A percentile compares a stretch with the other conserved stretches of the same genome.
phyloP scores from a whole-genome alignment of 1,140 invertebrate genomes.

The Leptinotarsa undecemlineata region DNA sequence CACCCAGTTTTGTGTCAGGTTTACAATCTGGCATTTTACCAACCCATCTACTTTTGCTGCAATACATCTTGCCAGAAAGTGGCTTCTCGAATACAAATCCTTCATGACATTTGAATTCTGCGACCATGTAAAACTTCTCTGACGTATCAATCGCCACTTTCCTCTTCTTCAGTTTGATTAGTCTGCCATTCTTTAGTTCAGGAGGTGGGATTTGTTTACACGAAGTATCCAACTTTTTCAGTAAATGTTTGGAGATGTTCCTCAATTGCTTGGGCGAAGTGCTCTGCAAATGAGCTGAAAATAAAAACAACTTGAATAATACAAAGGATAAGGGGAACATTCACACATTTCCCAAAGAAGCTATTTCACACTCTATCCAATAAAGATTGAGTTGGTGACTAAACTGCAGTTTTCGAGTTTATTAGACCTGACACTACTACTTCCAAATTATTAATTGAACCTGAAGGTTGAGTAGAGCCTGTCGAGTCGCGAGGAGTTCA shows the following conservation, averaged over 20 bases:
- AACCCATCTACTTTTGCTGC: slow-evolving; percentile 31
- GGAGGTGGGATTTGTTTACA: slow-evolving; percentile 21
- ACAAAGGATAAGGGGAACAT: too few relatives aligned
- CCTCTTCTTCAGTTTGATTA: slow-evolving; percentile 27
- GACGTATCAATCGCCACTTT: neutral
- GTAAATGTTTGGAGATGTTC: slow-evolving; percentile 9
- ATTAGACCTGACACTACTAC: too few relatives aligned
- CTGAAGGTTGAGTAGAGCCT: too few relatives aligned
- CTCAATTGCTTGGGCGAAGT: neutral
- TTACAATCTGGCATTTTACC: slow-evolving; percentile 26
- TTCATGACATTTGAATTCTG: slow-evolving; percentile 26
- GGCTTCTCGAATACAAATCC: slow-evolving; percentile 7
- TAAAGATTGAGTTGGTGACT: too few relatives aligned
- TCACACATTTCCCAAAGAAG: too few relatives aligned
- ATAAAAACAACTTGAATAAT: neutral
- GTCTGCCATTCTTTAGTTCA: slow-evolving; percentile 24
- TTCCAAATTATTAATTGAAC: too few relatives aligned
- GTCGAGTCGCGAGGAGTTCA: too few relatives aligned
- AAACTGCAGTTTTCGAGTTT: too few relatives aligned
- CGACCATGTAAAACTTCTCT: slow-evolving; percentile 20
- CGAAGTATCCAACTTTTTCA: slow-evolving; percentile 21
- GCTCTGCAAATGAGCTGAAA: neutral
- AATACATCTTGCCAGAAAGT: slow-evolving; percentile 17
- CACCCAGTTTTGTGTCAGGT: neutral
- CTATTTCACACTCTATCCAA: too few relatives aligned